Evolutionary conservation across 2,797 vertebrate genomes (phyloP), one percentile per base, ranked within the genome.

Genomic region (Schizopygopsis malacanthus): DNA sequence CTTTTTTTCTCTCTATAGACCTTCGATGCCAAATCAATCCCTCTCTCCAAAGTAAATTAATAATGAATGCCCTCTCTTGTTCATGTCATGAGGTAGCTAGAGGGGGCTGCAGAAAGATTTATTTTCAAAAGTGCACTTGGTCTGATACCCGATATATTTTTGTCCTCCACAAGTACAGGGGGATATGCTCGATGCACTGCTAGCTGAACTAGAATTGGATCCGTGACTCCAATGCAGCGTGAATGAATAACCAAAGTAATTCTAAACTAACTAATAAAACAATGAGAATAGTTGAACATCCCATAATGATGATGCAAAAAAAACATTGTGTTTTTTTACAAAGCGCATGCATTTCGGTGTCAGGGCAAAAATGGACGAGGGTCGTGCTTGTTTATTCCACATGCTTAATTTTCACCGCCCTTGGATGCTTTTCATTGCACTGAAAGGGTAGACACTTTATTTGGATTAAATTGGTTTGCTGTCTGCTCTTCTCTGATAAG

Each of bases 401-500:
- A 39, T 56, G 84, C 83, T 88, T 89, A 90, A 88, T 85, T 90
- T 91, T 81, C 69, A 88, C 85, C 90, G 71, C 90, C 90, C 90
- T 92, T 82, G 83, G 86, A 89, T 90, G 90, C 90, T 88, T 89
- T 91, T 91, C 87, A 87, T 85, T 91, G 85, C 90, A 88, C 89
- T 89, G 88, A 92, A 88, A 91, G 90, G 91, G 89, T 89, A 91
- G 89, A 93, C 91, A 92, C 84, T 93, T 91, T 92, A 88, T 91
- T 91, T 89, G 90, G 91, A 94, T 92, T 93, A 91, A 92, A 93
- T 91, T 92, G 89, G 90, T 93, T 94, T 93, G 90, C 91, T 92
- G 92, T 94, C 92, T 94, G 94, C 90, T 93, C 89, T 25, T 89
- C 88, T 75, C 90, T 41, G 93, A 95, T 95, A 94, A 95, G 91